These are phyloP conservation scores for Platalea minor DNA, from an alignment of 2,797 vertebrate genomes.

Conservation along the genomic window DNA sequence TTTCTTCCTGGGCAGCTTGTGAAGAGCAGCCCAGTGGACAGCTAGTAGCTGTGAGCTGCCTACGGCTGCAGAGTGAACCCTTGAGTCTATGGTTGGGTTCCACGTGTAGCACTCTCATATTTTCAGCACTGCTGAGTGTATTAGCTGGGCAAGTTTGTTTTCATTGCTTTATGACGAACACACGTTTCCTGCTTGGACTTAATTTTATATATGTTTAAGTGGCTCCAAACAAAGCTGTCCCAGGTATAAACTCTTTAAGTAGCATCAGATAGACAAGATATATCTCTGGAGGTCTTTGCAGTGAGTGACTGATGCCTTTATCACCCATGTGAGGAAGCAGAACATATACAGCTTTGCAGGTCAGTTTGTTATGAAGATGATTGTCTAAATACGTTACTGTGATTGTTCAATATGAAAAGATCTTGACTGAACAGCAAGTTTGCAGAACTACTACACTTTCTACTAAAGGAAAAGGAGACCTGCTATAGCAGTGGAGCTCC, in stretches of 20 bases:
- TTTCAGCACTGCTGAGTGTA: neutral
- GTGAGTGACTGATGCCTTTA: neutral
- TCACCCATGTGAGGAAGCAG: neutral
- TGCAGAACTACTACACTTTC: neutral
- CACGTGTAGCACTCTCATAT: accelerated
- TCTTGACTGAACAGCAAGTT: neutral
- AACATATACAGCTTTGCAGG: neutral
- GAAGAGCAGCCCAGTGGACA: neutral
- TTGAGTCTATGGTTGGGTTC: neutral
- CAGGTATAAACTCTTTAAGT: neutral
- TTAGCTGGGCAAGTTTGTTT: neutral
- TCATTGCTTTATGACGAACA: neutral
- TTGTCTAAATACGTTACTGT: neutral
- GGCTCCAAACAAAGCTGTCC: neutral
- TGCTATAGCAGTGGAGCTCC: neutral
- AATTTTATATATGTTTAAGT: neutral
- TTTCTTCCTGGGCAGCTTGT: neutral
- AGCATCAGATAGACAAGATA: neutral
- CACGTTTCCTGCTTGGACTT: neutral
- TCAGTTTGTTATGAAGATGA: neutral
- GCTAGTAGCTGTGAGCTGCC: neutral
- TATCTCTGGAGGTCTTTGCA: neutral
- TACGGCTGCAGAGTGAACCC: neutral
- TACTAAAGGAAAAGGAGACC: neutral
- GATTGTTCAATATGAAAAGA: neutral